Conservation (phyloP, 2,113 vertebrate genomes). For the Proterorhinus semilunaris region DNA sequence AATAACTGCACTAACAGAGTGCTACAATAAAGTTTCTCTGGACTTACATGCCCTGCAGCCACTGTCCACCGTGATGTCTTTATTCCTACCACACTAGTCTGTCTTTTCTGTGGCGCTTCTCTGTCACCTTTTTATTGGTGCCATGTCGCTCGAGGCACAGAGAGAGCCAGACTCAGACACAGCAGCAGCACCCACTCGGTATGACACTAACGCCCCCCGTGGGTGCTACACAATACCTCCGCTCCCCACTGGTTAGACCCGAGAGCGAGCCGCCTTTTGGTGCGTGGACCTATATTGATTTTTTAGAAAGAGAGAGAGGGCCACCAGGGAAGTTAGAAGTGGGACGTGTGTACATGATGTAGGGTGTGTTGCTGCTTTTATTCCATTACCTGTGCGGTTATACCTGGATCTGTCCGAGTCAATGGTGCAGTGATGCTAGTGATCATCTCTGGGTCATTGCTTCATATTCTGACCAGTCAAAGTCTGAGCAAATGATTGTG, state of each 20-base stretch:
- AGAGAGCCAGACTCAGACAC: slow-evolving; percentile 5
- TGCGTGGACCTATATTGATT: slow-evolving; percentile 29
- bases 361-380: slow-evolving; percentile 30
- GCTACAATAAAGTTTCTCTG: slow-evolving; percentile 25
- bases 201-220: slow-evolving; percentile 4
- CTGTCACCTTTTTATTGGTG: slow-evolving; percentile 57
- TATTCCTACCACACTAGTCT: slow-evolving; percentile 27
- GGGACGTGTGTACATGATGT: not conserved
- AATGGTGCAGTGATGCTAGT: slow-evolving; percentile 2
- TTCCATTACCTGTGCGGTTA: slow-evolving; percentile 52
- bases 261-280: slow-evolving; percentile 13
- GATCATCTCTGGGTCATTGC: slow-evolving; percentile 1
- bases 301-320: slow-evolving; percentile 9
- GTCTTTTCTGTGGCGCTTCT: slow-evolving; percentile 33
- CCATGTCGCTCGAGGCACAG: slow-evolving; percentile 37
- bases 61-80: slow-evolving; percentile 3
- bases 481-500: not conserved
- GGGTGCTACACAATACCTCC: slow-evolving; percentile 24
- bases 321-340: slow-evolving; percentile 13
- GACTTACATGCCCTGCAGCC: not conserved
- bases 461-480: not conserved
- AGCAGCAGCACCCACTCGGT: slow-evolving; percentile 18
- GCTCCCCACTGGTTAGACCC: slow-evolving; percentile 29
- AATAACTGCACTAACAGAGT: slow-evolving; percentile 29
- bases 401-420: slow-evolving; percentile 24